Base-by-base conservation (phyloP, 2,113 vertebrate genomes). In the Raphicerus campestris region DNA sequence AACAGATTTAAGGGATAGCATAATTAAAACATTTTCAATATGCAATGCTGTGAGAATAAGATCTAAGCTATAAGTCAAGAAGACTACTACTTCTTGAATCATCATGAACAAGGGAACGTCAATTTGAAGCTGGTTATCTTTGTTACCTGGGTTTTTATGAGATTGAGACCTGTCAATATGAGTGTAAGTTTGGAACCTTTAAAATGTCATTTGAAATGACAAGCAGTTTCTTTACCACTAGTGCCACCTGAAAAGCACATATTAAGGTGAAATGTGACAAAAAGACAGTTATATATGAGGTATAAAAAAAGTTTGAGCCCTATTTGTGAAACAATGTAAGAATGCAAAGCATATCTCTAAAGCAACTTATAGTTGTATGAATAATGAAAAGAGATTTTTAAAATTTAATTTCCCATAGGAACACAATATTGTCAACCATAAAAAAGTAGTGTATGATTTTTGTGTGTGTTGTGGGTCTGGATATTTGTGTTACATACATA, bases 11-110 rank as follows among this genome's bases (percentile, higher is more conserved):
- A 93, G 16, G 83, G 45, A 47, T 85, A 82, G 82, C 61, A 70
- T 22, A 32, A 61, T 28, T 56, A 70, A 97, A 61, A 96, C 78
- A 30, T 94, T 90, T 95, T 78, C 85, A 92, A 61, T 86, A 86
- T 92, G 9, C 92, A 83, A 84, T 26, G 2, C 17, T 96, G 22
- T 60, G 24, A 83, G 30, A 63, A 81, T 53, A 87, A 97, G 51
- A 45, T 9, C 16, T 13, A 28, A 17, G n/a, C 13, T 42, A 88
- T 85, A 88, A 93, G 95, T 94, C 94, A 94, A 82, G 30, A 49
- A 51, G 19, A 20, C 49, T 53, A 87, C 39, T 39, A 22, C 17
- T 66, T 89, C 51, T 96, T 96, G 32, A 84, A 4, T 92, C 51
- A 89, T 94, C 85, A 51, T 70, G 32, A 93, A 90, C 28, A 84